Evolutionary conservation across 2,113 vertebrate genomes (phyloP).

Genomic region (Eptesicus fuscus): DNA sequence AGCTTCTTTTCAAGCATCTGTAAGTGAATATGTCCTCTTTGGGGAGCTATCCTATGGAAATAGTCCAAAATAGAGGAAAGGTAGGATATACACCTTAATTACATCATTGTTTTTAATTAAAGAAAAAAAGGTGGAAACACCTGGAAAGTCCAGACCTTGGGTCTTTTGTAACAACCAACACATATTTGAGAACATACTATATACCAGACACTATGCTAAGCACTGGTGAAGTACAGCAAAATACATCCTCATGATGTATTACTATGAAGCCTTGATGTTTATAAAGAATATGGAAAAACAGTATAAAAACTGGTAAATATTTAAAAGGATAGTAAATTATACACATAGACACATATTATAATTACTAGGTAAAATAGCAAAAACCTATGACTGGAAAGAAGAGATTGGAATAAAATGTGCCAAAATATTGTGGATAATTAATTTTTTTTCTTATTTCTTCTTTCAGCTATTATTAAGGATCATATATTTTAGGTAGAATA

Average conservation of each 20-base stretch:
- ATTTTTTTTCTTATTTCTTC: not conserved
- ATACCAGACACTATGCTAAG: not conserved
- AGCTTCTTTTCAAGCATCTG: not conserved
- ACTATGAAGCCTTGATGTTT: not conserved
- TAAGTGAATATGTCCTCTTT: not conserved
- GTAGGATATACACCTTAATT: not conserved
- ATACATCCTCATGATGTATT: not conserved
- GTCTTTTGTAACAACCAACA: not conserved
- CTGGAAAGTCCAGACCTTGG: not conserved
- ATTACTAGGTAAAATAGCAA: not conserved
- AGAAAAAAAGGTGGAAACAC: not conserved
- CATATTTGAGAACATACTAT: not conserved
- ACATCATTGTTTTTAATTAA: not conserved
- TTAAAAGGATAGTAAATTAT: not conserved
- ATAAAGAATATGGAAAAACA: not conserved
- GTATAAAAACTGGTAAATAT: not conserved
- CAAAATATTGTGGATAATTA: not conserved
- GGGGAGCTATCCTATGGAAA: not conserved
- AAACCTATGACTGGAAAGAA: not conserved
- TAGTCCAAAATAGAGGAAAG: not conserved
- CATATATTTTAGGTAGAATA: not conserved
- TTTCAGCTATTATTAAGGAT: slow-evolving; percentile 20
- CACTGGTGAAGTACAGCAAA: not conserved
- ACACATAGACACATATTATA: not conserved
- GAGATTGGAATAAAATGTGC: not conserved